These are phyloP conservation scores for Kradibia gibbosae DNA, from an alignment of 1,140 invertebrate genomes.

Conservation along the genomic window DNA sequence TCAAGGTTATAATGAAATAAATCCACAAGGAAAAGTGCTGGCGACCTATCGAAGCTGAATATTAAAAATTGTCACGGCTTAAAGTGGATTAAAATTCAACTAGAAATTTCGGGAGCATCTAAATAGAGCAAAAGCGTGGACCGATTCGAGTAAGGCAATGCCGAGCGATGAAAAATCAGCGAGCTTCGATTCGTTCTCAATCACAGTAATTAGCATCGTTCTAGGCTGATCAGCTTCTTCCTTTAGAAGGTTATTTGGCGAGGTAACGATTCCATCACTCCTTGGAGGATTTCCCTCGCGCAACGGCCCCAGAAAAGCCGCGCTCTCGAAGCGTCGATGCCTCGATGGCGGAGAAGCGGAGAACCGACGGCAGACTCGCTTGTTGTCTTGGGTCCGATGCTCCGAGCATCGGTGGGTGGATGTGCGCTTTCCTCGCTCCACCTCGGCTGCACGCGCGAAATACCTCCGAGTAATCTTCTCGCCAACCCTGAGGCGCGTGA, in stretches of 20 bases:
- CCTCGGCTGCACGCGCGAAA: background rate
- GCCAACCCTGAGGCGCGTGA: background rate
- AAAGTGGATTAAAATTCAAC: too few relatives aligned
- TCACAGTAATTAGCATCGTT: background rate
- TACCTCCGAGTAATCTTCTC: slow-evolving; percentile 9
- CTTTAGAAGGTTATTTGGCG: background rate
- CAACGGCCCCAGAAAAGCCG: background rate
- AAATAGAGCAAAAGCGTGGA: too few relatives aligned
- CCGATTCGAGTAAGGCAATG: too few relatives aligned
- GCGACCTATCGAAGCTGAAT: too few relatives aligned
- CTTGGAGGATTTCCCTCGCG: background rate
- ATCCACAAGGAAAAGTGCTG: too few relatives aligned
- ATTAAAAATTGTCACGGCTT: too few relatives aligned
- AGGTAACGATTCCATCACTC: background rate
- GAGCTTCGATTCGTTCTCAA: background rate
- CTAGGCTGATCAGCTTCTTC: background rate
- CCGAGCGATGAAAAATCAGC: background rate
- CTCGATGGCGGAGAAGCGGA: background rate
- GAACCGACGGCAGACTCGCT: background rate
- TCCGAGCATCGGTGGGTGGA: background rate
- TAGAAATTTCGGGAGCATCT: too few relatives aligned
- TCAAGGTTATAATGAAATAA: too few relatives aligned
- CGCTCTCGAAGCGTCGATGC: background rate
- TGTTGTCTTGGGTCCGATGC: too few relatives aligned
- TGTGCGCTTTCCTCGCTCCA: background rate